Evolutionary conservation across 1,140 invertebrate species (phyloP).

Genomic region (Procambarus virginalis): DNA sequence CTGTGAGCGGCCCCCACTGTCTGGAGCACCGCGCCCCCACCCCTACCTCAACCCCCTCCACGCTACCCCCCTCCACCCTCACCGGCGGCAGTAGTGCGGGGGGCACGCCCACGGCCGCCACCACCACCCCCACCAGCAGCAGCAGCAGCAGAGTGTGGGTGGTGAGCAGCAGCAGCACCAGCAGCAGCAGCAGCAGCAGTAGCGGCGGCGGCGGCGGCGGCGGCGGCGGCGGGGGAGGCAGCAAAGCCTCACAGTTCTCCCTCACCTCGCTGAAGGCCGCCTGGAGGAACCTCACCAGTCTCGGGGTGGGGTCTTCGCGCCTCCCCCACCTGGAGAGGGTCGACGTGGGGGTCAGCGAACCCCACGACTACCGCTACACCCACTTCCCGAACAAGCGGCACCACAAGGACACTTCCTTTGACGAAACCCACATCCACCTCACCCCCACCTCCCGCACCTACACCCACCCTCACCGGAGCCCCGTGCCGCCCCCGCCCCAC

Average conservation of each 20-base stretch:
- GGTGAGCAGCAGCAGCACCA: slow-evolving; percentile 15
- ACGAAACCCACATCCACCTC: slow-evolving; percentile 72
- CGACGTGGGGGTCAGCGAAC: slow-evolving; percentile 55
- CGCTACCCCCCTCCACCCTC: neutral
- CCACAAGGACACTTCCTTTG: slow-evolving; percentile 70
- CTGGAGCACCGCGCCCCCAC: slow-evolving; percentile 19
- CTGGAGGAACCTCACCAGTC: slow-evolving; percentile 63
- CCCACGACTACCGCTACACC: slow-evolving; percentile 72
- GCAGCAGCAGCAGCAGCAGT: neutral
- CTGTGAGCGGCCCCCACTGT: slow-evolving; percentile 46
- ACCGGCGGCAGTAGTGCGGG: neutral
- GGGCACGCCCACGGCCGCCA: neutral
- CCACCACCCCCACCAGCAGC: slow-evolving; percentile 13
- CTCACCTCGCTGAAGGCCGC: slow-evolving; percentile 69
- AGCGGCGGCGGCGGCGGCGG: slow-evolving; percentile 4
- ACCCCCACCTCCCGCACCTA: slow-evolving; percentile 72
- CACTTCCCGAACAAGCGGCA: slow-evolving; percentile 70
- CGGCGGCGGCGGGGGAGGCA: slow-evolving; percentile 39
- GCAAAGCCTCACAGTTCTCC: slow-evolving; percentile 58
- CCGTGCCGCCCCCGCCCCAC: slow-evolving; percentile 65
- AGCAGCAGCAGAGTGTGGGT: neutral
- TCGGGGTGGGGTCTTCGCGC: slow-evolving; percentile 57
- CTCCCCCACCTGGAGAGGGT: slow-evolving; percentile 68
- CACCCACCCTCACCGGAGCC: slow-evolving; percentile 71
- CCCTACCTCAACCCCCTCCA: no score